Percentiles rank a stretch among this genome's conserved stretches.
These are phyloP conservation scores for Molossus alvarezi DNA, from an alignment of 2,797 vertebrate genomes.

Conservation along the genomic window DNA sequence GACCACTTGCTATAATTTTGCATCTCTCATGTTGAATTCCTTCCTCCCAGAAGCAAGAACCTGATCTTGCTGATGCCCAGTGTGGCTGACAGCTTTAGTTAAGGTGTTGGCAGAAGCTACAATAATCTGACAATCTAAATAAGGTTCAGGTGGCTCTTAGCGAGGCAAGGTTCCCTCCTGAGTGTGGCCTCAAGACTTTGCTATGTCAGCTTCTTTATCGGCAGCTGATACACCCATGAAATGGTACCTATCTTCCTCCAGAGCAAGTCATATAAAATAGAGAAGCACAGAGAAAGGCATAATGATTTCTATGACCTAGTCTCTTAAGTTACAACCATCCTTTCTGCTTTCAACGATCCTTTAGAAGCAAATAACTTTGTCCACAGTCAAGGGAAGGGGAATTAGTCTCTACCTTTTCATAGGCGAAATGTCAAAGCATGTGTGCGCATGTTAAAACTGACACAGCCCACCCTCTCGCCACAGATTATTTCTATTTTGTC, in stretches of 20 bases:
- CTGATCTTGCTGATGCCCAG: not conserved
- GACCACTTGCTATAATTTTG: not conserved
- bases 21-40: not conserved
- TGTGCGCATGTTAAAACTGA: not conserved
- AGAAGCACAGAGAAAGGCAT: not conserved
- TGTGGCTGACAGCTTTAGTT: not conserved
- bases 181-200: not conserved
- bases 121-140: not conserved
- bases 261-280: not conserved
- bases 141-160: not conserved
- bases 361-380: not conserved
- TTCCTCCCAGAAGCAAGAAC: not conserved
- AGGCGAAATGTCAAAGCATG: not conserved
- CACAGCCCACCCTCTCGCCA: fast-evolving
- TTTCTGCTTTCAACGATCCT: not conserved
- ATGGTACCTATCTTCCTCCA: not conserved
- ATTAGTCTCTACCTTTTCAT: not conserved
- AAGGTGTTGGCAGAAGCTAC: not conserved
- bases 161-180: not conserved
- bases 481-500: not conserved
- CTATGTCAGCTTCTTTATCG: not conserved
- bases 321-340: not conserved
- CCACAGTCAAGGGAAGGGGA: fast-evolving
- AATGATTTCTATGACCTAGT: not conserved
- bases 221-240: not conserved